Base-by-base conservation (phyloP, 2,797 vertebrate genomes). In the Dendrocincla fuliginosa region DNA sequence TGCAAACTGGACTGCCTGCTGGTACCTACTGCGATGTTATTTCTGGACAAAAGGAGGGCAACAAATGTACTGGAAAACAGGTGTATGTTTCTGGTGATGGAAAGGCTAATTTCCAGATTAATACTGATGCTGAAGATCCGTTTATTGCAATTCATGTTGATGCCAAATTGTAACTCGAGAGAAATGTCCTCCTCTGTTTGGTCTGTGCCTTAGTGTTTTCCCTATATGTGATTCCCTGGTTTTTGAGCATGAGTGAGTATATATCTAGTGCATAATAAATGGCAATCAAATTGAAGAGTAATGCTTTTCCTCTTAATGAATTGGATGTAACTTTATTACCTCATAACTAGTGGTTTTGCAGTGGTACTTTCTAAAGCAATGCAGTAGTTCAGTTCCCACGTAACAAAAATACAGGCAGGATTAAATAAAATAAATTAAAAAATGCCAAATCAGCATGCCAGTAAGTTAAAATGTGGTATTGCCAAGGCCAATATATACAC, bases 1-100 rank as follows among this genome's bases (percentile, higher is more conserved):
- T 99, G 87, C 98, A 98, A 96, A 99, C 99, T 1, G 98, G 98
- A 42, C 97, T 99, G 96, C 98, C 98, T 22, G 97, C 93, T 68
- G 99, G 99, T n/a, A 99, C 98, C 68, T 99, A 99, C 90, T 99
- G 99, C 85, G 99, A 99, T 46, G 96, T 99, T 37, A 99, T 99
- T 88, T 99, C 99, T 60, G 99, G 99, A n/a, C 96, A 99, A 67
- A 99, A 99, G 65, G 97, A 98, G 24, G 84, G 74, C 35, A 61
- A 47, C 61, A 16, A 10, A 6, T 99, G 99, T 94, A 98, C 98
- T 4, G 99, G 99, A 67, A 98, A 98, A 91, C 94, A 98, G 94
- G 96, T 99, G 77, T 32, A 84, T 0, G 98, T 99, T 56, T 98
- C 95, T 2, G 20, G 32, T 13, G 97, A 99, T 19, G 98, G 99